phyloP scores from a whole-genome alignment of 2,888 invertebrate species.

The Parnassius orleans region DNA sequence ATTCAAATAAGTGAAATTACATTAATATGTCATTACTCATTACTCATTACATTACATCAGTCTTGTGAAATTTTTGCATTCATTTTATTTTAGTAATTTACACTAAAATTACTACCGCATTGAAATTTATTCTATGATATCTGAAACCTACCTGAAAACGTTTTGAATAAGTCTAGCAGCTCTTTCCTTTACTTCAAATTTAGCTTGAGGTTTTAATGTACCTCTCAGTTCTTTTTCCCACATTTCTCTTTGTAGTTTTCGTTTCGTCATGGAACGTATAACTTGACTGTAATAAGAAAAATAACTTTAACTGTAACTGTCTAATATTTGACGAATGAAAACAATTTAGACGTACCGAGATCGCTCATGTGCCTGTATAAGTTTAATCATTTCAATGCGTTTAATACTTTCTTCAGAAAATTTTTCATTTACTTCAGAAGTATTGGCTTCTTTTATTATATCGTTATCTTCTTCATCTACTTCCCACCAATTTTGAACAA shows the following conservation, averaged over 20 bases:
- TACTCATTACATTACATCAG: too few relatives aligned
- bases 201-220: conserved; percentile 42
- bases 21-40: too few relatives aligned
- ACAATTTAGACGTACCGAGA: conserved; percentile 42
- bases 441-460: conserved; percentile 24
- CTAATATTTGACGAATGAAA: not conserved
- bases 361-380: conserved; percentile 62
- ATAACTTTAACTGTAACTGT: not conserved
- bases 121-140: too few relatives aligned
- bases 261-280: conserved; percentile 30
- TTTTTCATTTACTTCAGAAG: conserved; percentile 35
- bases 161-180: conserved; percentile 53
- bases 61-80: too few relatives aligned
- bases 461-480: conserved; percentile 34
- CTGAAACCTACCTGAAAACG: conserved; percentile 45
- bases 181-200: conserved; percentile 43
- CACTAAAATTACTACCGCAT: too few relatives aligned
- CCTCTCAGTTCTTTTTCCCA: conserved; percentile 59
- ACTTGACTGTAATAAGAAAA: conserved; percentile 45
- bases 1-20: too few relatives aligned
- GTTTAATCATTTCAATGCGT: conserved; percentile 38
- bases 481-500: conserved; percentile 21
- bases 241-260: conserved; percentile 40
- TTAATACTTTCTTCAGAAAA: conserved; percentile 46
- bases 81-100: too few relatives aligned